Evolutionary conservation across 2,888 invertebrate species (phyloP).

Genomic region (Nudaria mundana): DNA sequence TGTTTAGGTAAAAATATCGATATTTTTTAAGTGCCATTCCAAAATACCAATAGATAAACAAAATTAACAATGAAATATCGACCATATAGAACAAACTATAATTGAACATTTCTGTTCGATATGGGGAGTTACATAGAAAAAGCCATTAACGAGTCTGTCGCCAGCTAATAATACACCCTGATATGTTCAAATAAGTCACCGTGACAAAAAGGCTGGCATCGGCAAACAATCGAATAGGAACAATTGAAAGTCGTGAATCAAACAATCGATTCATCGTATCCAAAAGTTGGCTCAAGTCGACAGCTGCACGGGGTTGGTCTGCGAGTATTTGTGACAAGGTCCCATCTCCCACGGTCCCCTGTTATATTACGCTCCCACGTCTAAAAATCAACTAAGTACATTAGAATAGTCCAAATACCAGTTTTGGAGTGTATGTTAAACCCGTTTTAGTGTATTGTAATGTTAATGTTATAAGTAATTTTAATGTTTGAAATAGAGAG

Average conservation of each 20-base stretch:
- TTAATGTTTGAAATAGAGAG: conserved; percentile 6
- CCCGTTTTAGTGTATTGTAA: conserved; percentile 13
- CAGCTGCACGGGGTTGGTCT: conserved; percentile 62
- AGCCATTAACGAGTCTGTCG: conserved; percentile 27
- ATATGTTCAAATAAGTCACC: conserved; percentile 34
- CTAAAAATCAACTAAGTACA: conserved; percentile 36
- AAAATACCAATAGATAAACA: too few species aligned
- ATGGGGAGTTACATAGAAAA: conserved; percentile 18
- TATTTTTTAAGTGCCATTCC: too few species aligned
- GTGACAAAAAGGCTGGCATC: conserved; percentile 42
- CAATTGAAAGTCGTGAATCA: conserved; percentile 62
- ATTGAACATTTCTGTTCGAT: conserved; percentile 20
- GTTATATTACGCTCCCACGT: conserved; percentile 35
- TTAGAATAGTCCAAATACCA: conserved; percentile 36
- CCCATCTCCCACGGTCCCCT: conserved; percentile 68
- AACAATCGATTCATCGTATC: conserved; percentile 71
- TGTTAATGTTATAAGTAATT: conserved; percentile 1
- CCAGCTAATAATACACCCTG: conserved; percentile 39
- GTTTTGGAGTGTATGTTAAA: conserved; percentile 30
- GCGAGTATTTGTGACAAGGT: conserved; percentile 49
- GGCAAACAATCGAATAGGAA: conserved; percentile 56
- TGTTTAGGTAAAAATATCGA: too few species aligned
- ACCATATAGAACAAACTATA: too few species aligned
- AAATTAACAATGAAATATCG: too few species aligned
- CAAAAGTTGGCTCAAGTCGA: conserved; percentile 59